Evolutionary conservation across 2,113 vertebrate species (phyloP), one percentile per base, ranked within the genome.

Genomic region (Psilopsiagon aymara): DNA sequence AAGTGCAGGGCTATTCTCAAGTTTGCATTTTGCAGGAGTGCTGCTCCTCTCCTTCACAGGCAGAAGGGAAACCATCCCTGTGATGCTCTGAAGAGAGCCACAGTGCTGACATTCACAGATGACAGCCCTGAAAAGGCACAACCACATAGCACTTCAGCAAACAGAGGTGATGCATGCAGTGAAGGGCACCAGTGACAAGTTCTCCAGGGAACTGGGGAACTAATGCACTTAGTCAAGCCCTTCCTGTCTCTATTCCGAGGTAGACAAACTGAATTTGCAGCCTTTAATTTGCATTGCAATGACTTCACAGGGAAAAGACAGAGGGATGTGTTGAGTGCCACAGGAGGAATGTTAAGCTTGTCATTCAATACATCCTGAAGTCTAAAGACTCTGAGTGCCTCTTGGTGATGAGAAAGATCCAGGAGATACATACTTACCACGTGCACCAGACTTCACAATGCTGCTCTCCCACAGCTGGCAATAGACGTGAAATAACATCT

Each of bases 1-100:
- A 70, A 76, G 51, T 1, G 9, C 31, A 13, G 71, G 19, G 44
- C 62, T 53, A 0, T 0, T 33, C 4, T 0, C 47, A 60, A 28
- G 55, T 31, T 62, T 7, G 44, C 7, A 9, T 64, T 90, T 89
- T 44, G 28, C 51, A 69, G 55, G 31, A 0, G 0, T 29, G 33
- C 51, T 63, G 17, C 64, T 81, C 39, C 62, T 73, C 55, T 57
- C 29, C 52, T 44, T 52, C 4, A 29, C 41, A 59, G 77, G 11
- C 28, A 47, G 84, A 60, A 62, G 9, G 63, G 46, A 70, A 76
- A 46, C 17, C 37, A 24, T 47, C 59, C 53, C 69, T 44, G 27
- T 6, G 53, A 17, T 59, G 44, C 41, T 85, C 63, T 33, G 80
- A 64, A 69, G 52, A 69, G 29, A 73, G 35, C 10, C 53, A n/a